phyloP scores from a whole-genome alignment of 2,888 invertebrate genomes.

The Tridacna crocea region DNA sequence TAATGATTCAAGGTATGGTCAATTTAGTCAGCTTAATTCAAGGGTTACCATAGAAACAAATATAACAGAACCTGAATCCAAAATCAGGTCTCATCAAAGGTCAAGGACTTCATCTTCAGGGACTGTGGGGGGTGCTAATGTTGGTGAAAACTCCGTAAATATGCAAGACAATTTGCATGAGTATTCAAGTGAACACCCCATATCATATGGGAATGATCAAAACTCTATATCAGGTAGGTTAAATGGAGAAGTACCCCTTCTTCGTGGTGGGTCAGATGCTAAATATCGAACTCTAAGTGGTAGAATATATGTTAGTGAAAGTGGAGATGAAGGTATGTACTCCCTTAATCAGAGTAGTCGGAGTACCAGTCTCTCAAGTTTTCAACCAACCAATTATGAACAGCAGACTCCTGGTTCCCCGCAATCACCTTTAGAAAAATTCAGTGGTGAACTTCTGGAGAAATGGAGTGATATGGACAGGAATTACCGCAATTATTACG shows the following conservation, averaged over 20 bases:
- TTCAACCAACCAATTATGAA: slow-evolving; percentile 50
- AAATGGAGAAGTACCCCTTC: slow-evolving; percentile 38
- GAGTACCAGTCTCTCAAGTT: slow-evolving; percentile 60
- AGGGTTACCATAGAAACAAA: slow-evolving; percentile 5
- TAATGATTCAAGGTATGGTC: background rate
- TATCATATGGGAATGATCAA: slow-evolving; percentile 1
- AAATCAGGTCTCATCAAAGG: slow-evolving; percentile 12
- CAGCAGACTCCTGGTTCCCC: slow-evolving; percentile 26
- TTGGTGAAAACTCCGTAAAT: background rate
- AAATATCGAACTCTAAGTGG: slow-evolving; percentile 44
- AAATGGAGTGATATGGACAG: slow-evolving; percentile 71
- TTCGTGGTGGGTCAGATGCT: slow-evolving; percentile 42
- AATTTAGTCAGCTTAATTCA: background rate
- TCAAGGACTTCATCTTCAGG: slow-evolving; percentile 18
- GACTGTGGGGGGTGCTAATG: slow-evolving; percentile 14
- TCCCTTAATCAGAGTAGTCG: slow-evolving; percentile 59
- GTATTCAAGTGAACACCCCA: background rate
- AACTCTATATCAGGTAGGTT: background rate
- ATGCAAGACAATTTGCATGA: background rate
- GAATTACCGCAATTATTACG: slow-evolving; percentile 71
- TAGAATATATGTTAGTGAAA: slow-evolving; percentile 58
- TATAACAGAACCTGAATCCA: slow-evolving; percentile 4
- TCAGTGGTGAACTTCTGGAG: slow-evolving; percentile 66
- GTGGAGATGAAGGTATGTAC: slow-evolving; percentile 61
- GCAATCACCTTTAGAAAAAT: slow-evolving; percentile 51